Evolutionary conservation across 2,888 invertebrate genomes (phyloP), one percentile per base, ranked within the genome.

Genomic region (Athalia circularis): DNA sequence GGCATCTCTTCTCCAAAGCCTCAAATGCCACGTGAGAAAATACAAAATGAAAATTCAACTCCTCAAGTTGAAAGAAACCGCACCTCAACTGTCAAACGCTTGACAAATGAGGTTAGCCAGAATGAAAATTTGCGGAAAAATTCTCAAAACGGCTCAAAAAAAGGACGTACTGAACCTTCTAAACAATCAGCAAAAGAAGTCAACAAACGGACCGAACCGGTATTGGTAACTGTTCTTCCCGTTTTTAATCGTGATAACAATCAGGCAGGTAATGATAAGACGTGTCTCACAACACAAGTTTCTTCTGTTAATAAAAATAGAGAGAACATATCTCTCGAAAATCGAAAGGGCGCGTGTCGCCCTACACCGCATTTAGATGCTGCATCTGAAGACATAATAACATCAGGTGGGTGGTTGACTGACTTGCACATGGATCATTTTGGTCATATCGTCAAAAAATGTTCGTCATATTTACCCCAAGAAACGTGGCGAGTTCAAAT

Each of bases 401-500:
- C 9, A 29, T 62, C 0, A 29, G 62, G 45, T 29, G 74, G 43
- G 57, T 68, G 65, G 77, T 70, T 81, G 15, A 70, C 67, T 57
- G 70, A 79, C 65, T 45, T 74, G 59, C 80, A 79, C 54, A 78
- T 81, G 47, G 57, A 77, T 62, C 70, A 77, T 45, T 81, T 80
- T 15, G 61, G 13, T 5, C 9, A 43, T 3, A 48, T 81, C 54
- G 65, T 81, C 9, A 70, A 68, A 61, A 15, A 11, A 47, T 77
- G 15, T 47, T 65, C 80, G 8, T 48, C 75, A 70, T 79, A 65
- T 11, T 13, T 5, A 15, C 72, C 77, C 57, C 65, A 64, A n/a
- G 79, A 79, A 54, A 79, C 77, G 65, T 72, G 64, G 65, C 6
- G 62, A 45, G 64, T 68, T 45, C 48, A 75, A 61, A 11, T 57